Conservation (phyloP, 2,888 invertebrate species). For the Lymantria dispar region DNA sequence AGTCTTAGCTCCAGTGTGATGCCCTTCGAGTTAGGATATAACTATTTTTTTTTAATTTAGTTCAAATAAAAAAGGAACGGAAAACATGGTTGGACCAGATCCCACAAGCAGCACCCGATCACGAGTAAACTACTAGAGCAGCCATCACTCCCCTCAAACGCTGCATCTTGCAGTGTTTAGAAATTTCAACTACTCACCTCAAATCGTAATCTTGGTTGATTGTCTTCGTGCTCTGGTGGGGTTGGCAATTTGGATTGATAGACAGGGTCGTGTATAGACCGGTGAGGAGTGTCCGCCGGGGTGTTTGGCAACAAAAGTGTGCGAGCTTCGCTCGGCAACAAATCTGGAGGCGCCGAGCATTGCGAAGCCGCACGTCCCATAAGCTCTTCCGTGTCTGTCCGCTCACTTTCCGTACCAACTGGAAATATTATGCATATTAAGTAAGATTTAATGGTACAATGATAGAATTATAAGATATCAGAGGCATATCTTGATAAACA, state of each 20-base stretch:
- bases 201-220: conserved; percentile 67
- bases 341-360: conserved; percentile 84
- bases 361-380: conserved; percentile 85
- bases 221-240: conserved; percentile 52
- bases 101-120: too few relatives aligned
- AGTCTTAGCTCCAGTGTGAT: too few relatives aligned
- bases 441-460: too few relatives aligned
- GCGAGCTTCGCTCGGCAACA: conserved; percentile 81
- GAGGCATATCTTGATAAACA: too few relatives aligned
- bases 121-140: too few relatives aligned
- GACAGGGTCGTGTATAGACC: conserved; percentile 30
- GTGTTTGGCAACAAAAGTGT: conserved; percentile 67
- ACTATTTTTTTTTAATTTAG: too few relatives aligned
- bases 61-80: too few relatives aligned
- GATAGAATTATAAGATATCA: too few relatives aligned
- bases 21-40: too few relatives aligned
- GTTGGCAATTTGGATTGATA: conserved; percentile 42
- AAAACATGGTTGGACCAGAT: too few relatives aligned
- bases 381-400: conserved; percentile 87
- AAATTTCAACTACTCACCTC: conserved; percentile 49
- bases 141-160: too few relatives aligned
- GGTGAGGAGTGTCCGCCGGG: conserved; percentile 36
- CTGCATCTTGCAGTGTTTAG: background rate
- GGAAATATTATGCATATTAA: conserved; percentile 39
- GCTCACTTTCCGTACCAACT: conserved; percentile 85